Conservation (phyloP, 2,113 vertebrate species). For the Trinectes maculatus region DNA sequence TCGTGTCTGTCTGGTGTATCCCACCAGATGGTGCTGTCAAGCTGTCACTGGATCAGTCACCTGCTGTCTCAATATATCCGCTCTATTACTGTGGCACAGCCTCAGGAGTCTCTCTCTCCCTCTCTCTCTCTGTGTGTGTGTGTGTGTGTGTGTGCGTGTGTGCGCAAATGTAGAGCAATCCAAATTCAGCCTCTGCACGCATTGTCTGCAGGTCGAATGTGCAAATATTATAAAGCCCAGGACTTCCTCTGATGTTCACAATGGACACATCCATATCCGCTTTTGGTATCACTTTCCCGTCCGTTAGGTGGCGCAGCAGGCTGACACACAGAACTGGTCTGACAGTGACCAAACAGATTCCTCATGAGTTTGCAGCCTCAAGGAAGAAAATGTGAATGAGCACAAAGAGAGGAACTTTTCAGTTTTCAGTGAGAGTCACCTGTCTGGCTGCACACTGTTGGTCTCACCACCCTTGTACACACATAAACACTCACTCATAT, state of each 20-base stretch:
- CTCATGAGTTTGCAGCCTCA: not conserved
- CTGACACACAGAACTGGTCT: not conserved
- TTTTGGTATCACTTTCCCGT: not conserved
- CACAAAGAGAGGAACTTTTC: not conserved
- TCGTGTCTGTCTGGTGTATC: not conserved
- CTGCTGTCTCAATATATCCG: not conserved
- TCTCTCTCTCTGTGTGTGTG: too few species aligned
- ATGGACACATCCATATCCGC: not conserved
- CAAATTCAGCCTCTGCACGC: not conserved
- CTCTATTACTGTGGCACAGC: not conserved
- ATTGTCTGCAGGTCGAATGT: not conserved
- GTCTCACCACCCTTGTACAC: not conserved
- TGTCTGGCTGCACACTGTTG: conserved; percentile 2
- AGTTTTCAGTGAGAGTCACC: not conserved
- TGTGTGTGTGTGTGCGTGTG: too few species aligned
- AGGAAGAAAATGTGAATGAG: not conserved
- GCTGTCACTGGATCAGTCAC: not conserved
- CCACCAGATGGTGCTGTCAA: conserved; percentile 61
- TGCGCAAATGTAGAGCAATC: not conserved
- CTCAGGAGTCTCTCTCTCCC: not conserved
- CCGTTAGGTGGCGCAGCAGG: not conserved
- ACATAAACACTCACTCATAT: conserved; percentile 9
- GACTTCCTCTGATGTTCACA: not conserved
- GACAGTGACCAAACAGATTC: not conserved
- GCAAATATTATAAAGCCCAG: not conserved